phyloP scores from a whole-genome alignment of 2,797 vertebrate genomes.

The Sebastiscus albofasciatus region DNA sequence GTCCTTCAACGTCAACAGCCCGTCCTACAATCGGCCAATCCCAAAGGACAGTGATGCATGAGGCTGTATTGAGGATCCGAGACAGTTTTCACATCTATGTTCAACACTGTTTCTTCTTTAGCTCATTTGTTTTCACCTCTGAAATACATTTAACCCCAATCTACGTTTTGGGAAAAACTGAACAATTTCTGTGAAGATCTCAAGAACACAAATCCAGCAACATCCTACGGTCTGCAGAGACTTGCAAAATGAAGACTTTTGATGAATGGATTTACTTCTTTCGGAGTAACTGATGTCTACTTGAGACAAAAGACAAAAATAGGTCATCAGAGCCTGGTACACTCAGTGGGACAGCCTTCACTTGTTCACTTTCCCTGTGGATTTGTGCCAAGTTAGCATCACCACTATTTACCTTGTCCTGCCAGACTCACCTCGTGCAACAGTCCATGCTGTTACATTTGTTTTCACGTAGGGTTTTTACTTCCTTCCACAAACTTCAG shows the following conservation, averaged over 20 bases:
- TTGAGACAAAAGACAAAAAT: neutral
- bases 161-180: neutral
- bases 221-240: neutral
- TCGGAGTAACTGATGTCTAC: neutral
- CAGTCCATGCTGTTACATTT: neutral
- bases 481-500: neutral
- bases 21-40: slow-evolving; percentile 43
- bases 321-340: neutral
- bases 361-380: slow-evolving; percentile 19
- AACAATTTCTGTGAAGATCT: neutral
- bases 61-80: neutral
- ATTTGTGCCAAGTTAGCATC: slow-evolving; percentile 61
- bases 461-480: neutral
- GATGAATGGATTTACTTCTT: slow-evolving; percentile 1
- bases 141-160: neutral
- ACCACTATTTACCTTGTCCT: neutral
- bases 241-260: neutral
- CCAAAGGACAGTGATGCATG: slow-evolving; percentile 64
- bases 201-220: neutral
- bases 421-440: neutral
- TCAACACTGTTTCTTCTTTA: neutral
- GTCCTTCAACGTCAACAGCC: slow-evolving; percentile 62
- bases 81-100: neutral
- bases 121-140: neutral
- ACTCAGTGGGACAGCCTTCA: slow-evolving; percentile 27